These are phyloP conservation scores for Plagodis pulveraria DNA, from an alignment of 2,888 invertebrate genomes.

Conservation along the genomic window DNA sequence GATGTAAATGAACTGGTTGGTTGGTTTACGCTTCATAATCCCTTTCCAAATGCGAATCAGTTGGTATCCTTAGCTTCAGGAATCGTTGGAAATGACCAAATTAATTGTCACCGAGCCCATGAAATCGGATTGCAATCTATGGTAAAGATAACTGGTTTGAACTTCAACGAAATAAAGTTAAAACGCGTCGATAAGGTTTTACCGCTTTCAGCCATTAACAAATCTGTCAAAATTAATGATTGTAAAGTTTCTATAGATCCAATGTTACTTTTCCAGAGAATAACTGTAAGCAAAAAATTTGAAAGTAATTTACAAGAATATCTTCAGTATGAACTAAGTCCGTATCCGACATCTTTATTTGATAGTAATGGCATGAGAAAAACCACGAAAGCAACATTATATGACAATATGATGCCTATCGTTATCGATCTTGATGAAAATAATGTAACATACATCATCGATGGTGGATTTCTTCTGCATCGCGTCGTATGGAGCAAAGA, in stretches of 20 bases:
- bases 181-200: slow-evolving; percentile 45
- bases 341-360: slow-evolving; percentile 41
- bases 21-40: slow-evolving; percentile 31
- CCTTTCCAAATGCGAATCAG: slow-evolving; percentile 28
- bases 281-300: slow-evolving; percentile 28
- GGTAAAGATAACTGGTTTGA: slow-evolving; percentile 34
- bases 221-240: slow-evolving; percentile 33
- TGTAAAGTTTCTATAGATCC: slow-evolving; percentile 39
- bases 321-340: slow-evolving; percentile 39
- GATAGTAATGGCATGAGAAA: slow-evolving; percentile 42
- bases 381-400: slow-evolving; percentile 42
- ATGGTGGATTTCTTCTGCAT: slow-evolving; percentile 39
- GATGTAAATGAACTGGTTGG: slow-evolving; percentile 30
- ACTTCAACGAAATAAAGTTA: slow-evolving; percentile 44
- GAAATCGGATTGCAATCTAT: slow-evolving; percentile 42
- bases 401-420: slow-evolving; percentile 36
- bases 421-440: slow-evolving; percentile 34
- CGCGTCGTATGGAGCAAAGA: slow-evolving; percentile 49
- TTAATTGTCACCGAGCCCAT: slow-evolving; percentile 44
- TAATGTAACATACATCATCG: slow-evolving; percentile 41
- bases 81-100: slow-evolving; percentile 33
- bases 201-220: slow-evolving; percentile 34
- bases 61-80: slow-evolving; percentile 31
- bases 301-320: slow-evolving; percentile 39
- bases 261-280: slow-evolving; percentile 38